Evolutionary conservation across 2,888 invertebrate genomes (phyloP), one percentile per base, ranked within the genome.

Genomic region (Drosophila peninsularis): DNA sequence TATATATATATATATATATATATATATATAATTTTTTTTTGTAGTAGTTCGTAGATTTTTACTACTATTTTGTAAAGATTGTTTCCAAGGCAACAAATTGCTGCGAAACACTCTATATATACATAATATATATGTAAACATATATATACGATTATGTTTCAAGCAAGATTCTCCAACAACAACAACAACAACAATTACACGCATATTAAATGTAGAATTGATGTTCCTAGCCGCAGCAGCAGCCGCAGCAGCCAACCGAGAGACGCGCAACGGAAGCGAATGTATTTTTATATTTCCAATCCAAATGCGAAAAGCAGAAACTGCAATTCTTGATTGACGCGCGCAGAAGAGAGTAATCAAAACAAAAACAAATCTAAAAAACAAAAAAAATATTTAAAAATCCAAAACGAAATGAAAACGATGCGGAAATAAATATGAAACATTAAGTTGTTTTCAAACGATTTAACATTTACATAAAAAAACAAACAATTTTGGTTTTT

Each of bases 401-500:
- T 30, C 5, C 9, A 50, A 44, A 49, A 67, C 7, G 1, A 73
- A 66, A 53, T 56, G 62, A 54, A 68, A 62, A 32, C 64, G 60
- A 79, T 66, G 44, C 57, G 47, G 56, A 68, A 79, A 82, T 62
- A 76, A 82, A 82, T 45, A 82, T 45, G 36, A 67, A 87, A 82
- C 77, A 82, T 79, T 76, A 13, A 85, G 49, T 87, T 79, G 72
- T 76, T 88, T 78, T 74, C 66, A 65, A 72, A 70, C 67, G 71
- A 79, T 62, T 68, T 71, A 74, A 80, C 57, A 80, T 74, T 70
- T 53, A 70, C 44, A 71, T 57, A 56, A 66, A 52, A 63, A 76
- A 34, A 4, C 34, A 34, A 6, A 21, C 37, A 41, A 49, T 19
- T 32, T 10, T 66, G 42, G 17, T 63, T 75, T 53, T 75, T 39